Evolutionary conservation across 2,113 vertebrate genomes (phyloP), one percentile per base, ranked within the genome.

Genomic region (Onychostoma macrolepis): DNA sequence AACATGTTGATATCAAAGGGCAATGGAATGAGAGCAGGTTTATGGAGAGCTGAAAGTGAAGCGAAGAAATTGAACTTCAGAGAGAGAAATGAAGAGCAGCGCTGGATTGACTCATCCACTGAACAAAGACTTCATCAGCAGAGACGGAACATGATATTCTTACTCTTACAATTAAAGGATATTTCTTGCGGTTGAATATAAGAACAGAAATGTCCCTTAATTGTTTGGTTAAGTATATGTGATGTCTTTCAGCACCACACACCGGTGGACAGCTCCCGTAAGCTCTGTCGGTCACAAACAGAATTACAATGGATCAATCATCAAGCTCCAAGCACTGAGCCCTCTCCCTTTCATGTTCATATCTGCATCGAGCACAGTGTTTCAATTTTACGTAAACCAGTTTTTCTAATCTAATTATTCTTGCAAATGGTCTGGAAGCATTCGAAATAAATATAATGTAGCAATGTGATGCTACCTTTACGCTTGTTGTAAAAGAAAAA

Each of bases 81-180:
- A 12, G 41, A 69, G 58, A 33, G 28, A 36, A 24, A 50, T 53
- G 28, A 58, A n/a, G 53, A 80, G 53, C 53, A 61, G 2, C 78
- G 6, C 45, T 48, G 80, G 17, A 67, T 2, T 61, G 33, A 41
- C 24, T 26, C 61, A 6, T 50, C 28, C 24, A 61, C 38, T 2
- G 38, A 45, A 24, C 33, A 65, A 45, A 65, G 78, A 75, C 45
- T 50, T n/a, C 83, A 28, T 74, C 28, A 2, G 33, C 6, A 58
- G 50, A 75, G 63, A 80, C n/a, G 13, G 26, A 75, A 43, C 24
- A 80, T 90, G 56, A 93, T 93, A 93, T 91, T 88, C 94, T 91
- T 95, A 94, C 84, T 90, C 69, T 96, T 96, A 96, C 95, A 96
- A 95, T 96, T 96, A 95, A 96, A 96, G 95, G 94, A 96, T 96